These are phyloP conservation scores for Dolichopus griseipennis DNA, from an alignment of 2,888 invertebrate species.

Conservation along the genomic window DNA sequence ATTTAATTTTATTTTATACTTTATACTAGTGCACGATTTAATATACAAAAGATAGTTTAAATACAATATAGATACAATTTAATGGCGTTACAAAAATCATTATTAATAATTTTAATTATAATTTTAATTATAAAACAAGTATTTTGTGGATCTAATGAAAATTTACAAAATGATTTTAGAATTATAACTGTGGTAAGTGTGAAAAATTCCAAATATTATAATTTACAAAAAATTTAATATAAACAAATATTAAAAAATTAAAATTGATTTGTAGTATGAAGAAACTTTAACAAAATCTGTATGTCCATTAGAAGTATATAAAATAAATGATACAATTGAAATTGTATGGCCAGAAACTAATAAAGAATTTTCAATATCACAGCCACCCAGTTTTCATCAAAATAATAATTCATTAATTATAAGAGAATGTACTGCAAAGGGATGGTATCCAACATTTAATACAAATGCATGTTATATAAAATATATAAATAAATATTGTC, in stretches of 20 bases:
- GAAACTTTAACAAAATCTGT: not conserved
- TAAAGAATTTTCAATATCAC: conserved; percentile 26
- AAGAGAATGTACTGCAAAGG: conserved; percentile 18
- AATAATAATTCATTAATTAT: conserved; percentile 22
- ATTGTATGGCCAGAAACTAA: conserved; percentile 12
- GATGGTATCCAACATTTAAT: conserved; percentile 29
- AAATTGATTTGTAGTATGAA: no score
- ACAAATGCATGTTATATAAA: conserved; percentile 20
- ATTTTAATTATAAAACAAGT: not conserved
- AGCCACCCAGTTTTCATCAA: conserved; percentile 34
- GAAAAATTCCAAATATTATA: no score
- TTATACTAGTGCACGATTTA: no score
- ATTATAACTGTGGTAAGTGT: not conserved
- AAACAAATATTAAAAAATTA: no score
- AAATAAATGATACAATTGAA: not conserved
- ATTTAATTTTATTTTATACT: no score
- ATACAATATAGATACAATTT: no score
- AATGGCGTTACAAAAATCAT: not conserved
- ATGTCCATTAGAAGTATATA: not conserved
- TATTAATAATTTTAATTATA: not conserved
- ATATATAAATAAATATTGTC: conserved; percentile 20
- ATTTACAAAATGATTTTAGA: not conserved
- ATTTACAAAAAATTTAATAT: no score
- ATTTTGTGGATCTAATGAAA: not conserved
- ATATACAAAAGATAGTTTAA: no score